phyloP scores from a whole-genome alignment of 1,140 invertebrate genomes.

The Ylistrum balloti region DNA sequence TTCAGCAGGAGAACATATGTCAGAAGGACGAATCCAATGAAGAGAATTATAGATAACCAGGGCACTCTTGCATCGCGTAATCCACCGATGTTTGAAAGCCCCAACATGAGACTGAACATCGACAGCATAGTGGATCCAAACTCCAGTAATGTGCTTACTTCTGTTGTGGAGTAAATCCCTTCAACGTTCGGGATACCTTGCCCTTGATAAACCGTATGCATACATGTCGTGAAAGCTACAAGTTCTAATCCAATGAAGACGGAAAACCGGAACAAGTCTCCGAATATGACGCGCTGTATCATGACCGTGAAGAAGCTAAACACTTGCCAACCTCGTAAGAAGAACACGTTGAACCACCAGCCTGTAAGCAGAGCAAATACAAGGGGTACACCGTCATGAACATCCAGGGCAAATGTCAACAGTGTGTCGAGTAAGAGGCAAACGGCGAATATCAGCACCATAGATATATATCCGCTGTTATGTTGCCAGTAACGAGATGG shows the following conservation, averaged over 20 bases:
- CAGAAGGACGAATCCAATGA: slow-evolving; percentile 66
- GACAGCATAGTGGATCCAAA: slow-evolving; percentile 62
- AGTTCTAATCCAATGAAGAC: slow-evolving; percentile 66
- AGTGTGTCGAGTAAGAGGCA: slow-evolving; percentile 53
- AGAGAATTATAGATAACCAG: slow-evolving; percentile 64
- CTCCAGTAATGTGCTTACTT: slow-evolving; percentile 42
- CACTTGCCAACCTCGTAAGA: slow-evolving; percentile 57
- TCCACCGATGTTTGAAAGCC: slow-evolving; percentile 66
- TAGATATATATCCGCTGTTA: slow-evolving; percentile 54
- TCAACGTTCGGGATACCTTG: slow-evolving; percentile 48
- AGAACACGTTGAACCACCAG: slow-evolving; percentile 68
- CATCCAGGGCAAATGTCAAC: slow-evolving; percentile 21
- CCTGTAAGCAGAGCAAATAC: slow-evolving; percentile 63
- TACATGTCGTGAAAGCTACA: slow-evolving; percentile 69
- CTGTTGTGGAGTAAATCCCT: slow-evolving; percentile 8
- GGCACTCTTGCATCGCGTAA: slow-evolving; percentile 65
- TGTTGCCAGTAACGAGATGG: slow-evolving; percentile 51
- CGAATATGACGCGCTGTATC: slow-evolving; percentile 64
- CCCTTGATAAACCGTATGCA: slow-evolving; percentile 64
- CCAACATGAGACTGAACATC: slow-evolving; percentile 75
- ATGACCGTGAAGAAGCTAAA: slow-evolving; percentile 71
- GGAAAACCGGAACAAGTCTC: slow-evolving; percentile 65
- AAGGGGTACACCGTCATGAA: slow-evolving; percentile 42
- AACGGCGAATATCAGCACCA: slow-evolving; percentile 53
- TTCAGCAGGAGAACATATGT: slow-evolving; percentile 74